Evolutionary conservation across 2,888 invertebrate species (phyloP).

Genomic region (Zelleria hepariella): DNA sequence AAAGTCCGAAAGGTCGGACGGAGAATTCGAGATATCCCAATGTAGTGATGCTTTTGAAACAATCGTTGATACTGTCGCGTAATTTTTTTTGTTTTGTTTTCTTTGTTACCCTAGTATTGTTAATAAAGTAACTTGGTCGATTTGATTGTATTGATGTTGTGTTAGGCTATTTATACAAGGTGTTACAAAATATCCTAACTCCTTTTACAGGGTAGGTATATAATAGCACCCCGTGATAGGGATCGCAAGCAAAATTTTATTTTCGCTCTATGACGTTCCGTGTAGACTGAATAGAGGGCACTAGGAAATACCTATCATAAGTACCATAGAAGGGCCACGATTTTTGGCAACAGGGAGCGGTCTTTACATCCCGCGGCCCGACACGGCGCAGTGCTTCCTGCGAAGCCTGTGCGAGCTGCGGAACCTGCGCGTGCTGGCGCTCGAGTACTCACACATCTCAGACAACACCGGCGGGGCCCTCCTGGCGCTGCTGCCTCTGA

Average conservation of each 20-base stretch:
- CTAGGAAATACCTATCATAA: no score
- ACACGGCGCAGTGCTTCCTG: conserved; percentile 39
- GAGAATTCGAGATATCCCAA: not conserved
- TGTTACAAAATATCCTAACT: no score
- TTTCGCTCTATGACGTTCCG: no score
- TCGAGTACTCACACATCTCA: conserved; percentile 52
- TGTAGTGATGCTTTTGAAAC: not conserved
- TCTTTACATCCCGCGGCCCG: conserved; percentile 41
- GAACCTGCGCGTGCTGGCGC: conserved; percentile 42
- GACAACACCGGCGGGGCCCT: conserved; percentile 46
- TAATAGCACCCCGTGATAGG: no score
- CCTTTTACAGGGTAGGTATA: no score
- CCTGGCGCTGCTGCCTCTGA: conserved; percentile 37
- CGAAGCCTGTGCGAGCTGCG: conserved; percentile 37
- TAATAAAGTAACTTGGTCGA: not conserved
- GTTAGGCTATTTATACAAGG: no score
- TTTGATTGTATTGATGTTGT: not conserved
- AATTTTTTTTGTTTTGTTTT: not conserved
- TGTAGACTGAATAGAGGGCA: no score
- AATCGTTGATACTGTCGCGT: not conserved
- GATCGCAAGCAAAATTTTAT: no score
- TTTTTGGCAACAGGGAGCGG: conserved; percentile 39
- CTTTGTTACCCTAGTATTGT: not conserved
- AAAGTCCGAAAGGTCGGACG: not conserved
- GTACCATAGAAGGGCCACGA: not conserved